Evolutionary conservation across 2,797 vertebrate species (phyloP), one percentile per base, ranked within the genome.

Genomic region (Tauraco hartlaubi): DNA sequence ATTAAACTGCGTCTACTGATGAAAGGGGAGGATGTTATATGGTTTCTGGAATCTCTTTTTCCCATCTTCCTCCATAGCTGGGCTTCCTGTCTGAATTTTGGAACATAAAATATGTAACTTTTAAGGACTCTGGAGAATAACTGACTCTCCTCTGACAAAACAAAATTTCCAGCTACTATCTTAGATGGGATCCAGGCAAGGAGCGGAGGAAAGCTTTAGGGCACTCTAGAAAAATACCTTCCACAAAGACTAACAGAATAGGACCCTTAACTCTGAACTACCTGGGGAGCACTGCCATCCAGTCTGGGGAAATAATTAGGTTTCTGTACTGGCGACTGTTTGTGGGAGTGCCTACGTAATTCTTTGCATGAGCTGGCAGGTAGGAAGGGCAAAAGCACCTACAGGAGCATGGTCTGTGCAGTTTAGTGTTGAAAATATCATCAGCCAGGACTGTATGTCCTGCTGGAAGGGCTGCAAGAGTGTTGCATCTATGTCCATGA

Each of bases 1-100:
- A 75, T 78, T 59, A 43, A 87, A 44, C 10, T 76, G 8, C 48
- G 46, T 55, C 15, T 78, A 20, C 15, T 4, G 41, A 7, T 54
- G 29, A 73, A 76, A 12, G 11, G 16, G 22, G 1, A 54, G 8
- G 44, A 41, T 83, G 77, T 93, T 48, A 9, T 13, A 72, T 15
- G 10, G 9, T 55, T 85, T 78, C 23, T 43, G 39, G 31, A 71
- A 39, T 61, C 1, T 39, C 29, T 77, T 89, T 81, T 81, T 26
- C 18, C 5, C 9, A 17, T 59, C 88, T 93, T 18, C 6, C 41
- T 61, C 4, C 7, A 20, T n/a, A 67, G 10, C 19, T 84, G 51
- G 21, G 28, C 35, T 87, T 86, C n/a, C 51, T 87, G 12, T 81
- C 76, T 90, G 52, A 22, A 29, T n/a, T 90, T 88, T 56, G 9